Evolutionary conservation across 2,888 invertebrate genomes (phyloP), one percentile per base, ranked within the genome.

Genomic region (Gari tellinella): DNA sequence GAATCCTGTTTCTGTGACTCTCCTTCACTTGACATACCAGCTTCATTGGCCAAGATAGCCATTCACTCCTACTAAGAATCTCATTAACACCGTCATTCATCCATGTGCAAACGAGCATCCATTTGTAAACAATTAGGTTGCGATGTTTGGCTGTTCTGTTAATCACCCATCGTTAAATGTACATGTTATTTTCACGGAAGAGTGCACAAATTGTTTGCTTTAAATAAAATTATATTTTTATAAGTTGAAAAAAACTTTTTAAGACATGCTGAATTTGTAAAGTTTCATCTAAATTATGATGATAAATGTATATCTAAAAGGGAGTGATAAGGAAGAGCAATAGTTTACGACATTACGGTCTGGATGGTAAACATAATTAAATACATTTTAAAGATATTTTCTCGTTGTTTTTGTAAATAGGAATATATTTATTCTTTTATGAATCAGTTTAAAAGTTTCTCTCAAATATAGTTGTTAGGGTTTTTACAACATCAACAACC

Each of bases 51-150:
- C 51, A 68, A 45, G 51, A 76, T 68, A 46, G 72, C 67, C 72
- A 72, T 76, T 51, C 26, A 45, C 19, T 7, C 10, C 31, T 10
- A 10, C 19, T 40, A 21, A 19, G 31, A 1, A 26, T 15, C 21
- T 55, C 56, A 46, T 23, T 53, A 46, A 53, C 45, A 31, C 31
- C 10, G 31, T 7, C 43, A 52, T 25, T 62, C 38, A 62, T 53
- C 51, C 69, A 65, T 67, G 56, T 49, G 45, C 38, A 57, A 25
- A 58, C n/a, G 41, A 55, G 58, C 64, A 65, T 66, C 78, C 69
- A 73, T 73, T 70, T 73, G 78, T 78, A 78, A 77, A 78, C 78
- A 78, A 73, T 78, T 51, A 56, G 49, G 78, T 78, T 73, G 78
- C 78, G 69, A 73, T 48, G 69, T 53, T 48, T 58, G 66, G 81